These are phyloP conservation scores for Cynodonichthys magdalenae DNA, from an alignment of 2,797 vertebrate species.

Conservation along the genomic window DNA sequence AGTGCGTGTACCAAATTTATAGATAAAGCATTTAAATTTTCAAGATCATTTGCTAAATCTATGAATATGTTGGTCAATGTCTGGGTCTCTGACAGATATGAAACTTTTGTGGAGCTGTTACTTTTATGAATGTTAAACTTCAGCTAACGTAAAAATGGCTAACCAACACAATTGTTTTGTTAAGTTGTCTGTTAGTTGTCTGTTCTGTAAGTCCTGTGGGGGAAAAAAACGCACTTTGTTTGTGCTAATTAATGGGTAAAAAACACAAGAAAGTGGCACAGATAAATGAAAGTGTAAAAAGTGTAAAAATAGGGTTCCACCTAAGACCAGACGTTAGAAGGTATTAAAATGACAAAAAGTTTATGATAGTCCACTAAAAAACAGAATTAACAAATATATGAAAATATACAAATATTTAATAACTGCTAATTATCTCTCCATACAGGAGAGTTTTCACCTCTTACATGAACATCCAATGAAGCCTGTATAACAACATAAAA, in stretches of 20 bases:
- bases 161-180: too few relatives aligned
- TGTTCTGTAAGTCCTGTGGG: not conserved
- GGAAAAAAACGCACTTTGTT: too few relatives aligned
- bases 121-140: not conserved
- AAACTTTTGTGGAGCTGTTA: not conserved
- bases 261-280: too few relatives aligned
- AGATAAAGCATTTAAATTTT: conserved; percentile 63
- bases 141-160: too few relatives aligned
- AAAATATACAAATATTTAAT: conserved; percentile 11
- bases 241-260: too few relatives aligned
- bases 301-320: too few relatives aligned
- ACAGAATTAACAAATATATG: not conserved
- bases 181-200: not conserved
- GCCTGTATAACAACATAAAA: conserved; percentile 28
- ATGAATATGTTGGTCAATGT: conserved; percentile 25
- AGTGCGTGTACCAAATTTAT: conserved; percentile 52
- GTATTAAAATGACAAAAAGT: not conserved
- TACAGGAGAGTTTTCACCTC: conserved; percentile 16
- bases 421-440: conserved; percentile 18
- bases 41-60: conserved; percentile 43
- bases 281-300: not conserved
- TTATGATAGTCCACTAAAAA: not conserved
- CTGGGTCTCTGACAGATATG: not conserved
- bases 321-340: not conserved
- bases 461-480: conserved; percentile 30